Percentiles rank a stretch among this genome's conserved stretches.
These are phyloP conservation scores for Papilio machaon DNA, from an alignment of 1,140 invertebrate species.

Conservation along the genomic window DNA sequence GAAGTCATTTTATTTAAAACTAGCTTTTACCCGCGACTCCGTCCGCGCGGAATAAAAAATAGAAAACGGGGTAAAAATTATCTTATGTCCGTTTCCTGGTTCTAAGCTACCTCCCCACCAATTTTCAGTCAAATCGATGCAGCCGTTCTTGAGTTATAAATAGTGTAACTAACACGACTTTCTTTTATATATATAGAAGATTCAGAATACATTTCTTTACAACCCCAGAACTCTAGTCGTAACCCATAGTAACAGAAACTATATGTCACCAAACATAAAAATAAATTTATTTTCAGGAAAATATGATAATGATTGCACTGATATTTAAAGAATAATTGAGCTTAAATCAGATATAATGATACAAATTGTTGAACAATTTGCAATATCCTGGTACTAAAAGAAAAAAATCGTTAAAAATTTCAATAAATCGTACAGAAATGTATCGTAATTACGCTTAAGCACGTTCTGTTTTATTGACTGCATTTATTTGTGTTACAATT, in stretches of 20 bases:
- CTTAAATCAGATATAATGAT: slow-evolving; percentile 4
- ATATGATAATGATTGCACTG: not conserved
- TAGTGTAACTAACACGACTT: too few relatives aligned
- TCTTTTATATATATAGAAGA: too few relatives aligned
- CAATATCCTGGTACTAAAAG: slow-evolving; percentile 22
- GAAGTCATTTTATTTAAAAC: not conserved
- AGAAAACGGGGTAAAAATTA: too few relatives aligned
- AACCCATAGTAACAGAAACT: too few relatives aligned
- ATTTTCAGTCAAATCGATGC: too few relatives aligned
- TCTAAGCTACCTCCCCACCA: too few relatives aligned
- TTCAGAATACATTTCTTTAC: not conserved
- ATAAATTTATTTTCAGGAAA: not conserved
- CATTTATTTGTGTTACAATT: slow-evolving; percentile 1
- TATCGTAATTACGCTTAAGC: not conserved
- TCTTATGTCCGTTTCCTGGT: too few relatives aligned
- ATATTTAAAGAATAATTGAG: slow-evolving; percentile 13
- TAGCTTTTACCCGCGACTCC: too few relatives aligned
- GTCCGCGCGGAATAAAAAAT: too few relatives aligned
- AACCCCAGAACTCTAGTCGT: not conserved
- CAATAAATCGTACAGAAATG: slow-evolving; percentile 25
- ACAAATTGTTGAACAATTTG: not conserved
- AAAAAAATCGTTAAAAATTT: slow-evolving; percentile 4
- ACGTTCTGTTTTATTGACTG: not conserved
- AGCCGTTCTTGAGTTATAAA: too few relatives aligned
- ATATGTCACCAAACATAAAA: not conserved